phyloP scores from a whole-genome alignment of 2,113 vertebrate species.

The Clarias gariepinus region DNA sequence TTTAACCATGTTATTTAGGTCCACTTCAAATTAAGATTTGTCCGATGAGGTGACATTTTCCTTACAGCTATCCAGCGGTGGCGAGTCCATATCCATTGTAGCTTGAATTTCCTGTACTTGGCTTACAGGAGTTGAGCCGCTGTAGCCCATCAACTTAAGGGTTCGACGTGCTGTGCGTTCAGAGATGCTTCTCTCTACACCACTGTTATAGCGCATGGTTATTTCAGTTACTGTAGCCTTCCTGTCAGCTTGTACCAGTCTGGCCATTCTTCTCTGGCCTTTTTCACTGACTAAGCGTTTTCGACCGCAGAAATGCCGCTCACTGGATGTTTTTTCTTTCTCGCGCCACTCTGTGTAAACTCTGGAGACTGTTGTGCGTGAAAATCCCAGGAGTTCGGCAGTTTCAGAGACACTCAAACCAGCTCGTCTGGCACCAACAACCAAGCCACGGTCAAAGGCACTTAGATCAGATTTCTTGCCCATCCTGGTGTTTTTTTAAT shows the following conservation, averaged over 20 bases:
- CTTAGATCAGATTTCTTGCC: constrained; percentile 24
- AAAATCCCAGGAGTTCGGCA: constrained; percentile 8
- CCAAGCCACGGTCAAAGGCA: constrained; percentile 14
- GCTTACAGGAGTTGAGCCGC: constrained; percentile 20
- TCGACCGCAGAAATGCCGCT: constrained; percentile 13
- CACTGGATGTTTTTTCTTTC: constrained; percentile 26
- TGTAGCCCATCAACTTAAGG: constrained; percentile 27
- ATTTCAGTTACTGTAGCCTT: constrained; percentile 22
- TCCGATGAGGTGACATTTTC: too few species aligned
- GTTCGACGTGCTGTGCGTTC: constrained; percentile 20
- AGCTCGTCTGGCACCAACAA: constrained; percentile 16
- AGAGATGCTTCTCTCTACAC: background rate
- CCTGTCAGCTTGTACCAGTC: constrained; percentile 23
- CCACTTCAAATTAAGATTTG: background rate
- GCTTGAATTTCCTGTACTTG: constrained; percentile 30
- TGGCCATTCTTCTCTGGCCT: constrained; percentile 14
- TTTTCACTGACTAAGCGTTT: background rate
- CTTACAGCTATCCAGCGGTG: background rate
- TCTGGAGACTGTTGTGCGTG: constrained; percentile 21
- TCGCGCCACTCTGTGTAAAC: constrained; percentile 28
- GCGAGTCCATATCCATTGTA: background rate
- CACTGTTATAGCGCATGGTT: constrained; percentile 15
- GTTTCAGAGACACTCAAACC: constrained; percentile 22
- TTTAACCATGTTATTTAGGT: background rate
- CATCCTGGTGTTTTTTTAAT: background rate